A percentile compares a stretch with the other conserved stretches of the same genome.
phyloP scores from a whole-genome alignment of 2,797 vertebrate species.

The Platyrinchus mystaceus region DNA sequence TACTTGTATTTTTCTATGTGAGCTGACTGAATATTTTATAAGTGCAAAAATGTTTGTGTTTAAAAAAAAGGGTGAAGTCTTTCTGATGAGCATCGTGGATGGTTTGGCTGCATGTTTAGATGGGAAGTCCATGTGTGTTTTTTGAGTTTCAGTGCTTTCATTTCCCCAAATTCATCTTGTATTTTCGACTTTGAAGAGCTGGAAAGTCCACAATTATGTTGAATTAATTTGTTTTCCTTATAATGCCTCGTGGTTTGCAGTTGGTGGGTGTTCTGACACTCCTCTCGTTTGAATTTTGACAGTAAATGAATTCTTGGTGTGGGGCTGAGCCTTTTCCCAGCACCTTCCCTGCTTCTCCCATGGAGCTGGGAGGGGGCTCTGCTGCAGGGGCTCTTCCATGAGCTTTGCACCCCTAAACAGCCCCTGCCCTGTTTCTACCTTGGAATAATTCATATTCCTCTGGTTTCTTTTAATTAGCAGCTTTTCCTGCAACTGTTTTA shows the following conservation, averaged over 20 bases:
- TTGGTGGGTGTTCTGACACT: not conserved
- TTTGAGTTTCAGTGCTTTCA: not conserved
- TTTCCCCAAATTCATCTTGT: not conserved
- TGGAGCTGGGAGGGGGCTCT: not conserved
- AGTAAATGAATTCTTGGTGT: rapidly evolving
- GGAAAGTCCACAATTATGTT: not conserved
- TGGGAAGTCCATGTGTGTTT: not conserved
- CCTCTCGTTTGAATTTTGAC: not conserved
- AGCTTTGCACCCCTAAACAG: not conserved
- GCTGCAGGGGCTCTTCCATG: not conserved
- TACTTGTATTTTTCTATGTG: constrained; percentile 14
- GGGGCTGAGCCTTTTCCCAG: not conserved
- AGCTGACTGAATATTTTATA: constrained; percentile 52
- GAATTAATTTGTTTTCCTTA: not conserved
- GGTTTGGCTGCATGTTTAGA: not conserved
- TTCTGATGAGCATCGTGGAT: not conserved
- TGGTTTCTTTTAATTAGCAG: not conserved
- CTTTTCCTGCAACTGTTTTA: not conserved
- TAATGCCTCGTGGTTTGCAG: not conserved
- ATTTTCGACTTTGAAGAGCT: not conserved
- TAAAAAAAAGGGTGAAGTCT: not conserved
- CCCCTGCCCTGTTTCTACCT: not conserved
- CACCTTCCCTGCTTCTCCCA: not conserved
- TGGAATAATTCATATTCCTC: not conserved
- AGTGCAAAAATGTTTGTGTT: constrained; percentile 44